Evolutionary conservation across 2,797 vertebrate species (phyloP), one percentile per base, ranked within the genome.

Genomic region (Aphelocoma californica): DNA sequence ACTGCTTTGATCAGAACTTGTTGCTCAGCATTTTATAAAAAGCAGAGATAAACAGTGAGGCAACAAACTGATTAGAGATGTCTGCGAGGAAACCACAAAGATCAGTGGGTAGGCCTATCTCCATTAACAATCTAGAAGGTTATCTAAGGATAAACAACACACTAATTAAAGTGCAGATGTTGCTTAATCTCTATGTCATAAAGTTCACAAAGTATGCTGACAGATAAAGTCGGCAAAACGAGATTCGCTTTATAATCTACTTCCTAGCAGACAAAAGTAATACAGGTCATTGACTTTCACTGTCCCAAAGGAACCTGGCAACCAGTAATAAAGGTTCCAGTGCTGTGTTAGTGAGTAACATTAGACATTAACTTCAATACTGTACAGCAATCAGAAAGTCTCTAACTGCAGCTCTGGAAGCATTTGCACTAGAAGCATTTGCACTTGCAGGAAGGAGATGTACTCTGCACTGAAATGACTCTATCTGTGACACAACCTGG

Each of bases 131-230:
- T 95, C 93, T 95, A 88, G 64, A 94, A 93, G 94, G 93, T 95
- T 95, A 97, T 82, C 81, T 97, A 74, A 90, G 95, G 88, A 94
- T 90, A 95, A 94, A 90, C 50, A 95, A 61, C 40, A 57, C 26
- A n/a, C 54, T 95, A 95, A 96, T 92, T 92, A 91, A 71, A 86
- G 72, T 74, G 57, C 64, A 95, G 86, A 92, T 80, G 91, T 77
- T 85, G 67, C 42, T 75, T 77, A 74, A 65, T 54, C 67, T 75
- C 62, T 57, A 0, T 60, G 78, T 72, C 18, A 7, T 88, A 88
- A 90, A 94, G 83, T 80, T 67, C 88, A 87, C 61, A 51, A 86
- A 92, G 34, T 58, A 86, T 40, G 56, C 28, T 53, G 40, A 47
- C 61, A 91, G 62, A 88, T n/a, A 81, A 69, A 80, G 85, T 48